Conservation (phyloP, 2,888 invertebrate species). For the Dryococelus australis region DNA sequence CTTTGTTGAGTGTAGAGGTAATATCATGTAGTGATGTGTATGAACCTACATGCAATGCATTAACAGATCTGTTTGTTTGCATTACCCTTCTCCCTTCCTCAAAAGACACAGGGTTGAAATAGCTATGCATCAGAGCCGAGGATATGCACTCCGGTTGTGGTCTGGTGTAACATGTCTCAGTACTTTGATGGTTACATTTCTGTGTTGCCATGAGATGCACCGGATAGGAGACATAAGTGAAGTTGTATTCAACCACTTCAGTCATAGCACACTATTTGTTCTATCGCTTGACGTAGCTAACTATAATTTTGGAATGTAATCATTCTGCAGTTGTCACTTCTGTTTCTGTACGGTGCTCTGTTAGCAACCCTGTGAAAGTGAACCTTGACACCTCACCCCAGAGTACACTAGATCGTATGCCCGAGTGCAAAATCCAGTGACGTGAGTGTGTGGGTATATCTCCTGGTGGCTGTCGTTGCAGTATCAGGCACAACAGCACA, state of each 20-base stretch:
- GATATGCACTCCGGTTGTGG: constrained; percentile 47
- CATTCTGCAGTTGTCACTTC: constrained; percentile 18
- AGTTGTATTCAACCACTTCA: not conserved
- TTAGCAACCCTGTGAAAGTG: constrained; percentile 32
- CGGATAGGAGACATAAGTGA: not conserved
- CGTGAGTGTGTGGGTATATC: constrained; percentile 48
- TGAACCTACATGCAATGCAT: not conserved
- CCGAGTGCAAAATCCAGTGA: constrained; percentile 46
- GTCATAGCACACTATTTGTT: not conserved
- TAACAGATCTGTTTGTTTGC: not conserved
- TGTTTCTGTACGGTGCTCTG: constrained; percentile 26
- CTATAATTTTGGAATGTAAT: not conserved
- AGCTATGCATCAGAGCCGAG: constrained; percentile 46
- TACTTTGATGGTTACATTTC: not conserved
- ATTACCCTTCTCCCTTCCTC: constrained; percentile 38
- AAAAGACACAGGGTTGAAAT: constrained; percentile 44
- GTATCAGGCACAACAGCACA: constrained; percentile 55
- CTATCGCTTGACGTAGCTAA: not conserved
- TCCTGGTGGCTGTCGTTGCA: constrained; percentile 47
- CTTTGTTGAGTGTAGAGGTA: too few species aligned
- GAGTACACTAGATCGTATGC: constrained; percentile 39
- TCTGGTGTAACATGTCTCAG: constrained; percentile 36
- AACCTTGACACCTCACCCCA: constrained; percentile 27
- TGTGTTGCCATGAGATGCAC: constrained; percentile 9
- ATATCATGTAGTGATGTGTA: too few species aligned